Base-by-base conservation (phyloP, 2,113 vertebrate species). In the Cheilinus undulatus region DNA sequence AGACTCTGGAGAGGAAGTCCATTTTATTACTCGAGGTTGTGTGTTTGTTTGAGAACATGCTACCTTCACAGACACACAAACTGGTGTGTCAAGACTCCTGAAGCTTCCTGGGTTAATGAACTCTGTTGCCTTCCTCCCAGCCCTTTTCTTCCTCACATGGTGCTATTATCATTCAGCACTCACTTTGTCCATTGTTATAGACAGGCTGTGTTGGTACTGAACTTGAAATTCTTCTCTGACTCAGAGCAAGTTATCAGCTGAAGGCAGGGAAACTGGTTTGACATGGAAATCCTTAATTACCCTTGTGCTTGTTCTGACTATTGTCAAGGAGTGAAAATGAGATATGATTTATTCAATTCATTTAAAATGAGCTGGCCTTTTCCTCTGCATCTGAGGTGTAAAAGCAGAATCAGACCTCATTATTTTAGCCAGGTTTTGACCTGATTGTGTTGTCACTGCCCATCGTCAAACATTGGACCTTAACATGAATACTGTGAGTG, bases 251-350 rank as follows among this genome's bases (percentile, higher is more conserved):
- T 61, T 23, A n/a, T 64, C 26, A 24, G 59, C 15, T 17, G 3
- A 13, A 27, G 54, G 20, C 32, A 13, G n/a, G 14, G 30, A 27
- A 84, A 80, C 84, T 58, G 70, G 82, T 83, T 78, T 67, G 38
- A 28, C 66, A 11, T 23, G 36, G 30, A 64, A 45, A 38, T 22
- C 15, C 10, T 40, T 12, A 8, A 27, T 45, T 17, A 53, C 36
- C 12, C 17, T 4, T 22, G 2, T n/a, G 24, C 50, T 9, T 14
- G 19, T 15, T 30, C 19, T 28, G 11, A n/a, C 17, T 51, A 3
- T n/a, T 10, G 3, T 15, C 45, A 1, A 42, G 24, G 19, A 34
- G 1, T 1, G 15, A 17, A 38, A 28, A 38, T 5, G 1, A 46
- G 43, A 9, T 22, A 12, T 2, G 22, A 0, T 42, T 17, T 42